phyloP scores from a whole-genome alignment of 1,140 invertebrate species.

The Lepidostoma basale region DNA sequence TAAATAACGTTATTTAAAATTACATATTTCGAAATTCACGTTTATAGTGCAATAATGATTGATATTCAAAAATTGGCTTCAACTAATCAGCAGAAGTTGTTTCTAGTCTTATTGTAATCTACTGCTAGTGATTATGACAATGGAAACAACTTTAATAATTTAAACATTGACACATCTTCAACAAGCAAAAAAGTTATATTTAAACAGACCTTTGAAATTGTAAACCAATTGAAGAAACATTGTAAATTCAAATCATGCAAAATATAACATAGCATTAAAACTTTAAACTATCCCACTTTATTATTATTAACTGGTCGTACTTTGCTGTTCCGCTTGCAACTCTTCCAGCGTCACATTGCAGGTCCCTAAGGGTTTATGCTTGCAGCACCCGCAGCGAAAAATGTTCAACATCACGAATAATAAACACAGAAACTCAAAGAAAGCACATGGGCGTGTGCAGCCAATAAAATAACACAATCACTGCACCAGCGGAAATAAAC shows the following conservation, averaged over 20 bases:
- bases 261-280: no score
- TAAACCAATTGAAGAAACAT: conserved; percentile 13
- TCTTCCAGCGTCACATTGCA: conserved; percentile 39
- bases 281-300: not conserved
- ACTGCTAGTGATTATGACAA: no score
- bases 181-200: no score
- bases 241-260: not conserved
- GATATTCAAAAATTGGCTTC: no score
- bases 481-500: conserved; percentile 18
- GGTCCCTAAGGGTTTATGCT: conserved; percentile 35
- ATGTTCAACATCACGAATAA: not conserved
- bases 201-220: not conserved
- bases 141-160: no score
- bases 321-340: conserved; percentile 29
- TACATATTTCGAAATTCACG: no score
- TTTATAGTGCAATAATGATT: no score
- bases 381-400: conserved; percentile 30
- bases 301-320: conserved; percentile 11
- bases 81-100: no score
- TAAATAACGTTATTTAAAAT: no score
- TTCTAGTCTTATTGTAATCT: no score
- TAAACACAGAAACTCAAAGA: not conserved
- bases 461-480: not conserved
- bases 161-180: no score
- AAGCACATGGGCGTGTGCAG: not conserved